Evolutionary conservation across 2,797 vertebrate genomes (phyloP), one percentile per base, ranked within the genome.

Genomic region (Psittacula echo): DNA sequence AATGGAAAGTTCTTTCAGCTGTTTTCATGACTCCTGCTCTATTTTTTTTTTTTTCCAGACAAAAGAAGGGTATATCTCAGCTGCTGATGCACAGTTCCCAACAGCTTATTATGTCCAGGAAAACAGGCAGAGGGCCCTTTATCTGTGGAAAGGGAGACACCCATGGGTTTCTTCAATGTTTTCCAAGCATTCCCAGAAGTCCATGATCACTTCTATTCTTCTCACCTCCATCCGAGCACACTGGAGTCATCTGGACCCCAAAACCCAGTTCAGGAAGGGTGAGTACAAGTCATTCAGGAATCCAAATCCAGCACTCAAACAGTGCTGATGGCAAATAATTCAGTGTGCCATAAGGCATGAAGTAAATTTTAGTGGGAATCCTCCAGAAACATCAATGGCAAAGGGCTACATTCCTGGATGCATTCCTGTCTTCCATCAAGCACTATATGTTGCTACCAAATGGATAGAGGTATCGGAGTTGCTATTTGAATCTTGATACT

Each of bases 1-100:
- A 83, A 84, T 61, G 77, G 86, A 89, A 95, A 94, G 32, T 84
- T 45, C 41, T 95, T 89, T 93, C 68, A 77, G 81, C 75, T 93
- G 45, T 86, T 95, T 67, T 88, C 64, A 61, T 72, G 72, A 58
- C 54, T 86, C 51, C 58, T 90, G 50, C 39, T 90, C 27, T 85
- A 3, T 51, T 45, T 51, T 51, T 51, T 51, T 51, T 51, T 37
- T 80, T 84, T 50, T 5, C 47, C 48, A 47, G 51, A 67, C 8
- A 51, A 73, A 87, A 74, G 37, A 71, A 81, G 21, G 32, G 13
- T 71, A 37, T 29, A 11, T 71, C 51, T 92, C 56, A 89, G 45
- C 64, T 85, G 60, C 68, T 70, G 32, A 71, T 76, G 48, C 58
- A 39, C 32, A 8, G 13, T 47, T 87, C 82, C 61, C 44, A 80